Conservation (phyloP, 2,797 vertebrate genomes). For the Ptychadena robeensis region DNA sequence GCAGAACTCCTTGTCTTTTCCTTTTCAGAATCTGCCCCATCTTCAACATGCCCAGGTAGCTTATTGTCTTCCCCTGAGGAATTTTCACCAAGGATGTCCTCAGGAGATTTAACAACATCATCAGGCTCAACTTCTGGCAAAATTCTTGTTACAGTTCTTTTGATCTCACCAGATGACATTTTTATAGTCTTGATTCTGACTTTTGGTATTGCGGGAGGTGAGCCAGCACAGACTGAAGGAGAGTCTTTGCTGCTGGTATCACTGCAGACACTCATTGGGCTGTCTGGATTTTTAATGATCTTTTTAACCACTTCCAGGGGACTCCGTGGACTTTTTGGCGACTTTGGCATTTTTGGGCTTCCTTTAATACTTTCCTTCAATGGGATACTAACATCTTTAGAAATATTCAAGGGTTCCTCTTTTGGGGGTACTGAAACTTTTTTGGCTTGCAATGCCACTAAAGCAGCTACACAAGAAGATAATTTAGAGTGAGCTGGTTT, state of each 20-base stretch:
- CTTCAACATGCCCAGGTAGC: constrained; percentile 66
- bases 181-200: constrained; percentile 98
- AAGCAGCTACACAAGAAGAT: constrained; percentile 90
- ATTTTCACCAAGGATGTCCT: constrained; percentile 82
- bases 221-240: constrained; percentile 85
- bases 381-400: constrained; percentile 75
- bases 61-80: constrained; percentile 78
- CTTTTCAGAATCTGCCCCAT: constrained; percentile 67
- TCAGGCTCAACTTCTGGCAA: constrained; percentile 88
- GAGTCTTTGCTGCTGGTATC: constrained; percentile 90
- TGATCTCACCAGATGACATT: constrained; percentile 93
- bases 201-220: constrained; percentile 91
- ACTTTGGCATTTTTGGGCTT: constrained; percentile 88
- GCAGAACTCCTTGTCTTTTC: constrained; percentile 64
- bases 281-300: constrained; percentile 85
- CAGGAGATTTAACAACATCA: constrained; percentile 85
- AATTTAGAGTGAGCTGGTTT: constrained; percentile 86
- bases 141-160: constrained; percentile 91
- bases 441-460: constrained; percentile 89
- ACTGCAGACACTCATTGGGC: constrained; percentile 90
- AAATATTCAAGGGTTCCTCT: constrained; percentile 74
- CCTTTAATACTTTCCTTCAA: constrained; percentile 79
- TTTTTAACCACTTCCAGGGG: constrained; percentile 87
- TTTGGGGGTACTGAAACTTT: constrained; percentile 78
- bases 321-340: constrained; percentile 90